A percentile compares a stretch with the other conserved stretches of the same genome.
phyloP scores from a whole-genome alignment of 2,113 vertebrate species.

The Meleagris gallopavo region DNA sequence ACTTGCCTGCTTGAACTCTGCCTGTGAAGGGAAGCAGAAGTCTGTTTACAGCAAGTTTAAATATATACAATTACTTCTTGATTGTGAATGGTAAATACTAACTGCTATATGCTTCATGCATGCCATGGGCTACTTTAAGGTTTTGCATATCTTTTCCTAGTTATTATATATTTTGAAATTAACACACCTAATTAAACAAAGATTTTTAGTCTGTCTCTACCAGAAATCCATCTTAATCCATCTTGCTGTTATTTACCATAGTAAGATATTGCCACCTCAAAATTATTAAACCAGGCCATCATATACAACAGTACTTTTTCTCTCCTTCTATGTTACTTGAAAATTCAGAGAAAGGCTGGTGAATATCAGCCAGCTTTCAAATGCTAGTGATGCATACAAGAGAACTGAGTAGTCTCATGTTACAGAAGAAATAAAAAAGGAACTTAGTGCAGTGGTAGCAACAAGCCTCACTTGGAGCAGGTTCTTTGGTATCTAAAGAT shows the following conservation, averaged over 20 bases:
- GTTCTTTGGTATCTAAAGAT: not conserved
- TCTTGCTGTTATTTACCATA: not conserved
- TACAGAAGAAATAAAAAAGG: not conserved
- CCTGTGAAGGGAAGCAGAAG: not conserved
- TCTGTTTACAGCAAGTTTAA: not conserved
- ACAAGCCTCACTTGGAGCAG: not conserved
- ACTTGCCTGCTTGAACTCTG: not conserved
- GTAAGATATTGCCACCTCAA: not conserved
- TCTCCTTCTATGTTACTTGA: not conserved
- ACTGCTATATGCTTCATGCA: not conserved
- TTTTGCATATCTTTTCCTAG: not conserved
- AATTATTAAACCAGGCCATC: not conserved
- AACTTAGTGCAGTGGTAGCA: not conserved
- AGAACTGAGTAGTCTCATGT: not conserved
- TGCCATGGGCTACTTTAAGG: not conserved
- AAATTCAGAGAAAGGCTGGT: not conserved
- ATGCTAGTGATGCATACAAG: not conserved
- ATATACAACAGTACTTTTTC: not conserved
- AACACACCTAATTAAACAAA: not conserved
- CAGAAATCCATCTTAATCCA: not conserved
- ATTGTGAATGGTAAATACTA: not conserved
- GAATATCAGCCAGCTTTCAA: not conserved
- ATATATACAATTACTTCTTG: not conserved
- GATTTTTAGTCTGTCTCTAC: no score
- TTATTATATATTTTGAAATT: not conserved